Conservation (phyloP, 2,113 vertebrate species). For the Oceanodroma tethys region DNA sequence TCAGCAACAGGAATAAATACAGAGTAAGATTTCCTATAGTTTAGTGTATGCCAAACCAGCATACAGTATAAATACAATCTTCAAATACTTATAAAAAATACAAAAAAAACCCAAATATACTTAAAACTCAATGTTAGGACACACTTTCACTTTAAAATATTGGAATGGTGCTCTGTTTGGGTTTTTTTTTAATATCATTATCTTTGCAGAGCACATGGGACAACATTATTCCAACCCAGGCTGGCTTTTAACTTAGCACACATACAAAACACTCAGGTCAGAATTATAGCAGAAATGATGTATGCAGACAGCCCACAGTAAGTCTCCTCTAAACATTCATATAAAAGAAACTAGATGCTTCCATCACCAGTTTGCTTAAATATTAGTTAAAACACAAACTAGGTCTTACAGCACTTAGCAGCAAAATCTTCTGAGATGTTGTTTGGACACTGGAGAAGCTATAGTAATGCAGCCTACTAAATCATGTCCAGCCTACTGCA, state of each 20-base stretch:
- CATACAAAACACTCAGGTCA: not conserved
- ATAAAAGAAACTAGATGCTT: not conserved
- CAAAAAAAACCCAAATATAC: accelerated
- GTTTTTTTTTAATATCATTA: not conserved
- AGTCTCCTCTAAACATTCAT: not conserved
- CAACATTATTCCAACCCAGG: not conserved
- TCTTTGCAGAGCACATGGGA: not conserved
- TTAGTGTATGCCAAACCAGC: not conserved
- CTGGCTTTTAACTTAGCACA: not conserved
- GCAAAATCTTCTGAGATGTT: not conserved
- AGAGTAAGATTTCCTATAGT: not conserved
- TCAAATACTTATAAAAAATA: not conserved
- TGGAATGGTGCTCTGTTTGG: not conserved
- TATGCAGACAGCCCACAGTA: not conserved
- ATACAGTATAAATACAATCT: not conserved
- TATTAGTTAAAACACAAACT: not conserved
- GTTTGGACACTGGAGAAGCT: not conserved
- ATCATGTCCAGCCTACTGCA: not conserved
- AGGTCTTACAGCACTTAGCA: not conserved
- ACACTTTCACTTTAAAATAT: not conserved
- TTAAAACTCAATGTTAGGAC: not conserved
- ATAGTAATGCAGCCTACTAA: not conserved
- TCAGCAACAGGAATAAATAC: not conserved
- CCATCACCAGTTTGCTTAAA: not conserved
- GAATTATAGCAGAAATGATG: not conserved